Conservation (phyloP, 2,888 invertebrate genomes). For the Leucozona laternaria region DNA sequence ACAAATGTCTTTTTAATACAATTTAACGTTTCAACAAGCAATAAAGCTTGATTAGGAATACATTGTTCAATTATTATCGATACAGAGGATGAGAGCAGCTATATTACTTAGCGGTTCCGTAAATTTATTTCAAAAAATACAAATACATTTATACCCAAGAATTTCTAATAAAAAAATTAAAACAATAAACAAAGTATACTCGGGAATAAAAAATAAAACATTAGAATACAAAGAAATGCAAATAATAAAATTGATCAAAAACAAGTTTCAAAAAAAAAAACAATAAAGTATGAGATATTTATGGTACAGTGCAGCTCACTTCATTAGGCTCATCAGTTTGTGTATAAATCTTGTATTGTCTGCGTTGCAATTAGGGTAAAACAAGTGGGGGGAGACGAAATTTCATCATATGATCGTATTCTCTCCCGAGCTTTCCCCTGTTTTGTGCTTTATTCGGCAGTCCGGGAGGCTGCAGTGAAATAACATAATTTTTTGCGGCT, state of each 20-base stretch:
- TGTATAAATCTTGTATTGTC: no score
- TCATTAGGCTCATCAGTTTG: neutral
- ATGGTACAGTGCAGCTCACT: neutral
- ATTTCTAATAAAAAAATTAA: neutral
- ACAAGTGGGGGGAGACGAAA: no score
- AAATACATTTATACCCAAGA: neutral
- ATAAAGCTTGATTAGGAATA: slow-evolving; percentile 24
- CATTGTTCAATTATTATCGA: slow-evolving; percentile 23
- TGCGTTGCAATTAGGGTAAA: no score
- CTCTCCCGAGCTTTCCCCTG: no score
- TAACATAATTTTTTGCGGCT: no score
- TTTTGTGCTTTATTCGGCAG: no score
- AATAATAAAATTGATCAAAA: slow-evolving; percentile 7
- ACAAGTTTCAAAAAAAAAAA: slow-evolving; percentile 9
- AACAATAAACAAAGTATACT: neutral
- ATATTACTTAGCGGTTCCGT: slow-evolving; percentile 2
- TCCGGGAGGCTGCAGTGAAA: no score
- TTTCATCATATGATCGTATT: no score
- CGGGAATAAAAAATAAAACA: neutral
- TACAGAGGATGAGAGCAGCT: neutral
- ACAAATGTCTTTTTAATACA: slow-evolving; percentile 28
- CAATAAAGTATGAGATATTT: neutral
- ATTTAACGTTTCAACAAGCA: neutral
- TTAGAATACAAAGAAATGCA: slow-evolving; percentile 8
- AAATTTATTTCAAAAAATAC: neutral